Percentiles rank a stretch among this genome's conserved stretches.
These are phyloP conservation scores for Phocoena phocoena DNA, from an alignment of 2,113 vertebrate genomes.

Conservation along the genomic window DNA sequence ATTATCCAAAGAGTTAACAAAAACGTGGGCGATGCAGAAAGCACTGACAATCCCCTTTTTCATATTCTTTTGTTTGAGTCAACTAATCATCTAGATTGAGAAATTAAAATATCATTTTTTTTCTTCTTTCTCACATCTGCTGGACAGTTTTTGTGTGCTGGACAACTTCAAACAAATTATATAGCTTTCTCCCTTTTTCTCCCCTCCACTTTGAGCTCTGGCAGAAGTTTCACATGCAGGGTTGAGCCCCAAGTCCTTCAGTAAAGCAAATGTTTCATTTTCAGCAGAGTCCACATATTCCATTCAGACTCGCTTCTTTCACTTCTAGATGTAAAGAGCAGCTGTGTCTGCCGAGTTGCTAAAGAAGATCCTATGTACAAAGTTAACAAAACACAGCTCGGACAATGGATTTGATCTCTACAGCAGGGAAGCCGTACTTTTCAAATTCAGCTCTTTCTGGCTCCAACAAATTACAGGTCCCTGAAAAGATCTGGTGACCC, in stretches of 20 bases:
- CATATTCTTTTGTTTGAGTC: conserved; percentile 14
- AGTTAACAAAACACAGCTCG: conserved; percentile 77
- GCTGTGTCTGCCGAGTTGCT: conserved; percentile 70
- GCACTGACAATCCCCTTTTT: background rate
- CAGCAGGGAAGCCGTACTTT: conserved; percentile 71
- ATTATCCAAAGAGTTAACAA: background rate
- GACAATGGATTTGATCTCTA: conserved; percentile 79
- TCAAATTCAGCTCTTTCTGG: conserved; percentile 74
- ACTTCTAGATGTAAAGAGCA: conserved; percentile 71
- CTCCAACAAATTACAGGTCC: conserved; percentile 75
- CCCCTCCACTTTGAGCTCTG: conserved; percentile 64
- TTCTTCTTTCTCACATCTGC: conserved; percentile 36
- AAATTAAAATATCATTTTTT: conserved; percentile 63
- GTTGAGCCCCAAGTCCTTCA: conserved; percentile 73
- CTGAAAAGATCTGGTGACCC: conserved; percentile 74
- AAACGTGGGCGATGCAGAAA: background rate
- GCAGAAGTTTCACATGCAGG: conserved; percentile 69
- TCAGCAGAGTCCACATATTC: conserved; percentile 60
- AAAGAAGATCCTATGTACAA: conserved; percentile 76
- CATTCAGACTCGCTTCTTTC: conserved; percentile 74
- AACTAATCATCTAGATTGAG: conserved; percentile 23
- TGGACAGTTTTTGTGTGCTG: conserved; percentile 49
- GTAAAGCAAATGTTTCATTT: conserved; percentile 79
- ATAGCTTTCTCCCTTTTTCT: conserved; percentile 58
- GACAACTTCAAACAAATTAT: conserved; percentile 75